These are phyloP conservation scores for Horisme vitalbata DNA, from an alignment of 2,888 invertebrate species.

Conservation along the genomic window DNA sequence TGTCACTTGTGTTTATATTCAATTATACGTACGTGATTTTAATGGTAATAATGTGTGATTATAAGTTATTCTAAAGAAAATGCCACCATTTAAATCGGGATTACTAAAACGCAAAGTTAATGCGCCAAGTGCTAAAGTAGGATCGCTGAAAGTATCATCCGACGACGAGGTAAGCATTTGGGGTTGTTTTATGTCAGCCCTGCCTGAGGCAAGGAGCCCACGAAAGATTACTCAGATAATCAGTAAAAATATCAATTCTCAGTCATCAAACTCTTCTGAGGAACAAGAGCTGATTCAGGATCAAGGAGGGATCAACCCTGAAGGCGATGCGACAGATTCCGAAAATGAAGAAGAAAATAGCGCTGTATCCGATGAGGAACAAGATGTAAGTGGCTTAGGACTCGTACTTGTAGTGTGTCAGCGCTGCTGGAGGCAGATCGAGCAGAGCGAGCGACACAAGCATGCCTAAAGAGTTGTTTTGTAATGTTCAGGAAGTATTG, in stretches of 20 bases:
- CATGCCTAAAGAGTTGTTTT: too few relatives aligned
- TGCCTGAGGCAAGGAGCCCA: too few relatives aligned
- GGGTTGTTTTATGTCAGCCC: background rate
- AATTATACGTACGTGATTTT: conserved; percentile 12
- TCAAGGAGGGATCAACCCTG: conserved; percentile 51
- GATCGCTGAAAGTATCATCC: conserved; percentile 26
- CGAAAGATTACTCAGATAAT: background rate
- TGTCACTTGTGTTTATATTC: conserved; percentile 10
- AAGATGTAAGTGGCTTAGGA: conserved; percentile 74
- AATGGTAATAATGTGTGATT: conserved; percentile 1
- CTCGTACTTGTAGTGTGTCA: background rate
- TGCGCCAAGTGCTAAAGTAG: conserved; percentile 32
- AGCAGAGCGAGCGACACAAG: too few relatives aligned
- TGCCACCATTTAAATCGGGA: conserved; percentile 70
- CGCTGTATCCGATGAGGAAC: conserved; percentile 65
- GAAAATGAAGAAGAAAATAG: conserved; percentile 71
- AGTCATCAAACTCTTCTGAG: conserved; percentile 34
- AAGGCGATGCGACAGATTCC: conserved; percentile 62
- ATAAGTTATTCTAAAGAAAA: conserved; percentile 39
- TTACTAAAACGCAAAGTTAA: conserved; percentile 64
- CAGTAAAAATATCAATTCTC: background rate
- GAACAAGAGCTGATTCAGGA: conserved; percentile 51
- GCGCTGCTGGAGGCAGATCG: too few relatives aligned
- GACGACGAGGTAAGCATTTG: conserved; percentile 43
- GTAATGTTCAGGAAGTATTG: conserved; percentile 62